phyloP scores from a whole-genome alignment of 1,140 invertebrate genomes.

The Tetragnatha versicolor region DNA sequence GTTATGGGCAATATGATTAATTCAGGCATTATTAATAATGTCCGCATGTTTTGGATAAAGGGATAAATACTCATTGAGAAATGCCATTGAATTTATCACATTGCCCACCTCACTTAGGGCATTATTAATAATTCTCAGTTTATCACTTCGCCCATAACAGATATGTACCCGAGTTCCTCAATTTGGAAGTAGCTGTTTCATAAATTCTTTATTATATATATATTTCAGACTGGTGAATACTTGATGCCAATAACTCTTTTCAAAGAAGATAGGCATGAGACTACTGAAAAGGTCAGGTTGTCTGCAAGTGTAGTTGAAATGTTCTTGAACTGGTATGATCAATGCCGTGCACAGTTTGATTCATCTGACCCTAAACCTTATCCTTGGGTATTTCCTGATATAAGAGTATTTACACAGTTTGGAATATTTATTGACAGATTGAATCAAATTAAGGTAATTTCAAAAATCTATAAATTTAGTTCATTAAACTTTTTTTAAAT shows the following conservation, averaged over 20 bases:
- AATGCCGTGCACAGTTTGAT: slow-evolving; percentile 12
- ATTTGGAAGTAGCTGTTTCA: too few species aligned
- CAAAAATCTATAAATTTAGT: background rate
- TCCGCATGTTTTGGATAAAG: too few species aligned
- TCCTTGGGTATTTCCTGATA: slow-evolving; percentile 47
- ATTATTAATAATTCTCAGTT: too few species aligned
- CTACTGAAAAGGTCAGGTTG: background rate
- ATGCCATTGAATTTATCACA: too few species aligned
- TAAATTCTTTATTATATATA: background rate
- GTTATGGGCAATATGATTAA: too few species aligned
- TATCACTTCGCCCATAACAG: too few species aligned
- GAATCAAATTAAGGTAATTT: slow-evolving; percentile 37
- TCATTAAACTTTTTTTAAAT: background rate
- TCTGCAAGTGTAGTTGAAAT: slow-evolving; percentile 1
- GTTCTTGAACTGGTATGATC: slow-evolving; percentile 34
- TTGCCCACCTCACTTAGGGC: too few species aligned
- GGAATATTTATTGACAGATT: slow-evolving; percentile 28
- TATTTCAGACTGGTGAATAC: slow-evolving; percentile 14
- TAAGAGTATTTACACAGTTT: slow-evolving; percentile 27
- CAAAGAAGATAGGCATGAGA: background rate
- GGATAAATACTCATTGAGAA: too few species aligned
- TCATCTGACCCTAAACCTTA: background rate
- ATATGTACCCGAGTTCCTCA: background rate
- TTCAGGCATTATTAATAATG: too few species aligned
- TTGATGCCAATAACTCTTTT: slow-evolving; percentile 22